These are phyloP conservation scores for Synergus japonicus DNA, from an alignment of 2,888 invertebrate species.

Conservation along the genomic window DNA sequence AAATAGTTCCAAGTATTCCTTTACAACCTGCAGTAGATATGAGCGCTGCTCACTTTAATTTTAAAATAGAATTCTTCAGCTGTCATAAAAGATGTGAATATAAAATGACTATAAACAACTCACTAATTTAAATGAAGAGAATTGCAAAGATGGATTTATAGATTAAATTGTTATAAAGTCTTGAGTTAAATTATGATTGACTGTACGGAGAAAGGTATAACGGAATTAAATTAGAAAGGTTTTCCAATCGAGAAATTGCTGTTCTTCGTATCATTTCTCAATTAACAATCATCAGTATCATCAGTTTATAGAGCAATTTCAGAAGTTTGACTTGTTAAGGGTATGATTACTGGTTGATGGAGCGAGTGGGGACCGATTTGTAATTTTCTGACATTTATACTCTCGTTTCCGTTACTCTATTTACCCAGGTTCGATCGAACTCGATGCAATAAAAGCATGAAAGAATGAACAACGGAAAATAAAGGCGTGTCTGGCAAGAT, in stretches of 20 bases:
- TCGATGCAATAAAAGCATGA: constrained; percentile 42
- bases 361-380: not conserved
- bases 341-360: not conserved
- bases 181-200: not conserved
- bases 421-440: constrained; percentile 52
- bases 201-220: not conserved
- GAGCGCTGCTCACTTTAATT: not conserved
- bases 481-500: constrained; percentile 54
- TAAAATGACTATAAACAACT: no score
- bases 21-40: not conserved
- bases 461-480: constrained; percentile 46
- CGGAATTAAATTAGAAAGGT: not conserved
- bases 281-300: not conserved
- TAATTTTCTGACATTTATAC: constrained; percentile 34
- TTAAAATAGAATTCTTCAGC: not conserved
- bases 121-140: not conserved
- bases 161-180: not conserved
- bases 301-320: constrained; percentile 18
- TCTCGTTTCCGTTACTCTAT: constrained; percentile 47
- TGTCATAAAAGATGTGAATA: not conserved
- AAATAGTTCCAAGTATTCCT: not conserved
- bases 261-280: not conserved
- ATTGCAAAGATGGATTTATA: not conserved
- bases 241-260: not conserved
- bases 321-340: not conserved